Base-by-base conservation (phyloP, 2,113 vertebrate species). In the Naja naja region DNA sequence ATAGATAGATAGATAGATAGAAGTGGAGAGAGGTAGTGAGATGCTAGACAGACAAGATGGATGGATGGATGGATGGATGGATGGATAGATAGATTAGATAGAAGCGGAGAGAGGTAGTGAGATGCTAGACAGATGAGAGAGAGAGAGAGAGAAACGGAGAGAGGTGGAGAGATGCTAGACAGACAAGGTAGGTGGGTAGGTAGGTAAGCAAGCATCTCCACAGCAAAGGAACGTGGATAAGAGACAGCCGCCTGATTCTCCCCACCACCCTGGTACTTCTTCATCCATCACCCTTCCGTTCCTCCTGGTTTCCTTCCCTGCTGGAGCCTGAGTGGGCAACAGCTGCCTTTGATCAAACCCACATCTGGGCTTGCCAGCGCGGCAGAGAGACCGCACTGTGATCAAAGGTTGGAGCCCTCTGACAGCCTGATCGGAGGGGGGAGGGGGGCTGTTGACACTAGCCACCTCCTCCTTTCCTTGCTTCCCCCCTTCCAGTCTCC, bases 261-360 rank as follows among this genome's bases (percentile, higher is more conserved):
- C 56, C 89, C 89, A 92, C 88, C 22, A 10, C 91, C 93, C 0
- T 0, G 0, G 90, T 20, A 22, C 60, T 52, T 45, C 22, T 93
- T 85, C 92, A 54, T 90, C 93, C 52, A 52, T 95, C 95, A 88
- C 20, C 3, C 93, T 60, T 54, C 90, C 74, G 8, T 94, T 88
- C 47, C 43, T 3, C 69, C 86, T 87, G 22, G 22, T 85, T 95
- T 12, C 94, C 94, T 95, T 95, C 93, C 87, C 94, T 91, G 47
- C 53, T 0, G 30, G 10, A 93, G 43, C 7, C 91, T 87, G 93
- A 93, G 6, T 43, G 94, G 60, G 95, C 96, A 97, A 93, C 98
- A 98, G 98, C 97, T 98, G 98, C 97, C 97, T 98, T 98, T 97
- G 98, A 98, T 98, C 98, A 98, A 92, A 0, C 0, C 96, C 97